phyloP scores from a whole-genome alignment of 2,797 vertebrate species.

The Salmo trutta region DNA sequence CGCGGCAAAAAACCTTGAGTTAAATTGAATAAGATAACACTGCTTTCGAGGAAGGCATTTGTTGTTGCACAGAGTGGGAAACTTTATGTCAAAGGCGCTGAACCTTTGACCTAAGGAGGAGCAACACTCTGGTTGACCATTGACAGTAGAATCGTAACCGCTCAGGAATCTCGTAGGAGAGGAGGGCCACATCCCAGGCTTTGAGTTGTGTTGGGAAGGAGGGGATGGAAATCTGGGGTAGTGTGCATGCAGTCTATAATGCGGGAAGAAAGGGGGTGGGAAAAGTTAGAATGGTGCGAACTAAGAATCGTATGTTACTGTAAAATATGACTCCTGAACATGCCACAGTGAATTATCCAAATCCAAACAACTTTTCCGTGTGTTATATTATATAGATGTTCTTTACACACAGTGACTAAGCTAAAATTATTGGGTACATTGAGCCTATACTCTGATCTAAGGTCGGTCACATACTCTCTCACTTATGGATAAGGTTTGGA shows the following conservation, averaged over 20 bases:
- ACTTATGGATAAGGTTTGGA: background rate
- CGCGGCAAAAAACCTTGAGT: background rate
- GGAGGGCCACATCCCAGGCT: slow-evolving; percentile 46
- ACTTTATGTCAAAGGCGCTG: slow-evolving; percentile 7
- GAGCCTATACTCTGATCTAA: background rate
- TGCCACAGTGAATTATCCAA: background rate
- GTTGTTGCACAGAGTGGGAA: background rate
- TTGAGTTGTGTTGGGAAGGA: slow-evolving; percentile 42
- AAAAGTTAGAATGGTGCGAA: background rate
- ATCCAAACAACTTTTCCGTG: too few relatives aligned
- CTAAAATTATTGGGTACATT: background rate
- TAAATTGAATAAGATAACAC: slow-evolving; percentile 12
- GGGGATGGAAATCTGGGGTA: background rate
- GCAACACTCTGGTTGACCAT: slow-evolving; percentile 51
- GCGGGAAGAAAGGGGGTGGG: background rate
- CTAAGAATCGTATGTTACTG: background rate
- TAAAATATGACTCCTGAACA: background rate
- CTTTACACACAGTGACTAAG: background rate
- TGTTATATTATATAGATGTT: too few relatives aligned
- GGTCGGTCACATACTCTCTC: background rate
- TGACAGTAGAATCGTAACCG: slow-evolving; percentile 47
- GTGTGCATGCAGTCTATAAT: slow-evolving; percentile 11
- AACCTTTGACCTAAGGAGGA: background rate
- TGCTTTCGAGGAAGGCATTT: slow-evolving; percentile 29
- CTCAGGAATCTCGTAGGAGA: slow-evolving; percentile 53